Percentiles rank a stretch among this genome's conserved stretches.
Evolutionary conservation across 2,888 invertebrate genomes (phyloP).

Genomic region (Stenurella melanura): DNA sequence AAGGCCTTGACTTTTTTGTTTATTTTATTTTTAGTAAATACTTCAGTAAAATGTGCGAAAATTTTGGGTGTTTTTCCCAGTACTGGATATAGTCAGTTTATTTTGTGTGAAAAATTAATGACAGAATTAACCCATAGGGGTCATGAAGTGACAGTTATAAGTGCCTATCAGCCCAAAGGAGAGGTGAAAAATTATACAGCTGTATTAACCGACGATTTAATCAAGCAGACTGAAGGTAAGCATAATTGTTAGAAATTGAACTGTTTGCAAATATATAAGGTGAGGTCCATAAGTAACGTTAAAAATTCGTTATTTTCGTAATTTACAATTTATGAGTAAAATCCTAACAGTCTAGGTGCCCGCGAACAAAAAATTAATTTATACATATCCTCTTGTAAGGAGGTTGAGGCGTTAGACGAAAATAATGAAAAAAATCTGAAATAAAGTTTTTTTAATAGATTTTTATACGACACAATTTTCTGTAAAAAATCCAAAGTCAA

Average conservation of each 20-base stretch:
- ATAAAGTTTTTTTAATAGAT: too few species aligned
- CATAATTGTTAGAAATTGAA: background rate
- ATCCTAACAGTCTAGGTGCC: too few species aligned
- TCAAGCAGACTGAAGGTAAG: conserved; percentile 36
- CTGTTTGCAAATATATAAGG: too few species aligned
- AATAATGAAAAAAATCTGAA: too few species aligned
- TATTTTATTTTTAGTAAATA: background rate
- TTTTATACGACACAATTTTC: too few species aligned
- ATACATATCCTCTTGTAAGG: too few species aligned
- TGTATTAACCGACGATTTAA: conserved; percentile 57
- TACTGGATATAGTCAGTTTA: conserved; percentile 60
- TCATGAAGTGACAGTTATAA: conserved; percentile 70
- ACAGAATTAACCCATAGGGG: conserved; percentile 66
- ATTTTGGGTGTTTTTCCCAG: conserved; percentile 63
- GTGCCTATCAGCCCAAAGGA: conserved; percentile 63
- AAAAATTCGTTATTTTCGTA: too few species aligned
- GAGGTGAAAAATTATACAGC: conserved; percentile 72
- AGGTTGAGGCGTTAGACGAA: too few species aligned
- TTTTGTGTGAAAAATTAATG: conserved; percentile 59
- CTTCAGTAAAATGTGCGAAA: conserved; percentile 39
- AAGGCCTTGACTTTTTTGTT: background rate
- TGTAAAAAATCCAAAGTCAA: too few species aligned
- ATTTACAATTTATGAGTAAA: too few species aligned
- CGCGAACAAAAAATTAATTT: too few species aligned
- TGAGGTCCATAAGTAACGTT: too few species aligned